Percentiles rank a stretch among this genome's conserved stretches.
Conservation (phyloP, 2,113 vertebrate species). For the Tyto alba region DNA sequence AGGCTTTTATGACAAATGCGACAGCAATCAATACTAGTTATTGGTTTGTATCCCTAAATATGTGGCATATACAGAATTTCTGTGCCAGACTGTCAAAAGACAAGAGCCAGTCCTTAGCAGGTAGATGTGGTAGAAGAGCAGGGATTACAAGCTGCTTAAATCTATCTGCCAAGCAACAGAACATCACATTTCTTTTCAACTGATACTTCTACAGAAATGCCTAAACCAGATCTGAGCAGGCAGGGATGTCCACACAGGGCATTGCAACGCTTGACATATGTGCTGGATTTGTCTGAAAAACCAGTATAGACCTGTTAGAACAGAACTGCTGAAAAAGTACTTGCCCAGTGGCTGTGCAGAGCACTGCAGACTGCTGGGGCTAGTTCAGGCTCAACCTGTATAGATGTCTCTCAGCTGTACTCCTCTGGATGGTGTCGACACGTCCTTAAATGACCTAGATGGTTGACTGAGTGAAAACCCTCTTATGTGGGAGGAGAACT, state of each 20-base stretch:
- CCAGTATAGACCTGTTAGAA: not conserved
- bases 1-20: not conserved
- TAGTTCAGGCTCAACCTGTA: not conserved
- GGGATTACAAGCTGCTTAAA: not conserved
- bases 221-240: not conserved
- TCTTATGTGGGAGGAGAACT: not conserved
- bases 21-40: not conserved
- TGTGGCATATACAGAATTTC: not conserved
- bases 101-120: not conserved
- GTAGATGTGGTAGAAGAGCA: not conserved
- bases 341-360: conserved; percentile 10
- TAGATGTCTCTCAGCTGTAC: not conserved
- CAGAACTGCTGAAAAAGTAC: conserved; percentile 17
- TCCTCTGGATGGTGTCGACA: not conserved
- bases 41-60: not conserved
- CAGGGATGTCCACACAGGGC: not conserved
- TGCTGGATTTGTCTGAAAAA: conserved; percentile 16
- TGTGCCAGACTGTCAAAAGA: not conserved
- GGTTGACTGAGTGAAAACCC: conserved; percentile 1
- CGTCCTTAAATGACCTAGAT: conserved; percentile 26
- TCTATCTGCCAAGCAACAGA: not conserved
- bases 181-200: not conserved
- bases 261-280: not conserved
- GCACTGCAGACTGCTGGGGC: not conserved
- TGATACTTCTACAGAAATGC: not conserved